These are phyloP conservation scores for Siniperca chuatsi DNA, from an alignment of 2,113 vertebrate genomes.

Conservation along the genomic window DNA sequence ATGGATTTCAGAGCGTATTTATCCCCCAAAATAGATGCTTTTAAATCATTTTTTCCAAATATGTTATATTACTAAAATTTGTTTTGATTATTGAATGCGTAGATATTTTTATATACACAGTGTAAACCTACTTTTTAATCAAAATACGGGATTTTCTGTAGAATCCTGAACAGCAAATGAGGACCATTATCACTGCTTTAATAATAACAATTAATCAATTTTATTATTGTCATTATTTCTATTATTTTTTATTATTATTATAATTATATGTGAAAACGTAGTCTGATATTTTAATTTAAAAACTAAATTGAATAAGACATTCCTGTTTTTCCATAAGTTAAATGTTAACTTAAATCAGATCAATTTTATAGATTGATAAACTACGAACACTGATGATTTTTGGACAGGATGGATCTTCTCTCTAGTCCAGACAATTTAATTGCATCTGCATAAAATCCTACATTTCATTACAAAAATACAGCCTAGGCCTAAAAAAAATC, in stretches of 20 bases:
- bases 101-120: background rate
- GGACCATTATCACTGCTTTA: background rate
- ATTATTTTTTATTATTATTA: conserved; percentile 31
- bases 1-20: conserved; percentile 22
- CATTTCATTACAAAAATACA: conserved; percentile 51
- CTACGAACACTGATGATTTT: conserved; percentile 25
- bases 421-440: conserved; percentile 37
- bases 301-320: background rate
- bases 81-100: conserved; percentile 26
- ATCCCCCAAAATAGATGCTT: conserved; percentile 14
- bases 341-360: conserved; percentile 33
- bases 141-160: conserved; percentile 42
- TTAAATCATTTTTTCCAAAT: background rate
- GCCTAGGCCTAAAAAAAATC: conserved; percentile 23
- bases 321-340: conserved; percentile 5
- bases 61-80: background rate
- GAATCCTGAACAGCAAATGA: conserved; percentile 10
- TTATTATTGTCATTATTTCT: conserved; percentile 34
- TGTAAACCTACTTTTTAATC: conserved; percentile 12
- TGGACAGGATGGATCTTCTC: background rate
- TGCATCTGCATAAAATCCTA: conserved; percentile 43
- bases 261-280: background rate
- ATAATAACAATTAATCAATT: conserved; percentile 17
- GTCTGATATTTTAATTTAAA: background rate
- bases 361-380: conserved; percentile 38